Evolutionary conservation across 1,140 invertebrate species (phyloP).

Genomic region (Kradibia gibbosae): DNA sequence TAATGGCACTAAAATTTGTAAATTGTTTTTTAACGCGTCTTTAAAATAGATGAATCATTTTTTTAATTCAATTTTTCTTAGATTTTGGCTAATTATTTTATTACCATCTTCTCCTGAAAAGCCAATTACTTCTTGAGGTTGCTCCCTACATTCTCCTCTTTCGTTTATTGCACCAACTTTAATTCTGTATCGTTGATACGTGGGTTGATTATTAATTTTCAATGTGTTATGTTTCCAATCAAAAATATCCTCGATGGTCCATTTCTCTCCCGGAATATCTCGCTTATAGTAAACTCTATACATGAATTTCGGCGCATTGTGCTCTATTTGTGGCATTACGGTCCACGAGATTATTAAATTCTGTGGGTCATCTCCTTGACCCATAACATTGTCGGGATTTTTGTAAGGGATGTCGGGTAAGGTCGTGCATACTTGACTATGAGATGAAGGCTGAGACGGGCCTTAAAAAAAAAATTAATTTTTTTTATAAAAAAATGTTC

Average conservation of each 20-base stretch:
- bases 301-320: conserved; percentile 94
- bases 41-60: background rate
- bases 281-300: conserved; percentile 92
- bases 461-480: conserved; percentile 64
- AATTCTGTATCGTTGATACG: conserved; percentile 91
- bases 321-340: conserved; percentile 95
- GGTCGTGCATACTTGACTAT: conserved; percentile 88
- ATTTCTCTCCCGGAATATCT: conserved; percentile 83
- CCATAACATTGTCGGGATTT: conserved; percentile 96
- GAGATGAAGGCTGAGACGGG: conserved; percentile 84
- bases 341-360: conserved; percentile 97
- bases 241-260: conserved; percentile 80
- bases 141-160: conserved; percentile 88
- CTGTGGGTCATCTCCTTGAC: conserved; percentile 87
- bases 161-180: conserved; percentile 95
- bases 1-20: conserved; percentile 76
- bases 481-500: background rate
- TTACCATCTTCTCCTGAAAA: conserved; percentile 94
- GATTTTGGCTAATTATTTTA: background rate
- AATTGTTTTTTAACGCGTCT: background rate
- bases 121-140: conserved; percentile 87
- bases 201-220: conserved; percentile 87
- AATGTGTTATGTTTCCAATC: conserved; percentile 83
- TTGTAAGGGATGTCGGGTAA: conserved; percentile 90
- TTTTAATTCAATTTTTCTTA: background rate